Conservation (phyloP, 2,797 vertebrate genomes). For the Periophthalmus magnuspinnatus region DNA sequence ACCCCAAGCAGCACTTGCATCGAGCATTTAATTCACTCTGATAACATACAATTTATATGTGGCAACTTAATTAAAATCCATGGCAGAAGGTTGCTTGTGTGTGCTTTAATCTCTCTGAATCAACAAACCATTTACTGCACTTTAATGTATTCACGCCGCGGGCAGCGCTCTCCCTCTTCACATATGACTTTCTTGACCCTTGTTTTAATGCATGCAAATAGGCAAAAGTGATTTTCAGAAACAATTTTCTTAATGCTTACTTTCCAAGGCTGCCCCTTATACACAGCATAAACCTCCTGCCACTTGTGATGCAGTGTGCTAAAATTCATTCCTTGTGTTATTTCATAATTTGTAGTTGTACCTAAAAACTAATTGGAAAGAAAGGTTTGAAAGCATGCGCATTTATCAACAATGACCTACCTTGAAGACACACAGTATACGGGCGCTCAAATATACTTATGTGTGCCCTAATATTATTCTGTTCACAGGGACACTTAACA, state of each 20-base stretch:
- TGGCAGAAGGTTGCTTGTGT: constrained; percentile 65
- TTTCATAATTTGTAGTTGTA: not conserved
- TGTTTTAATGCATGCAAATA: constrained; percentile 75
- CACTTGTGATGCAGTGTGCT: constrained; percentile 1
- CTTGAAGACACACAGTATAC: not conserved
- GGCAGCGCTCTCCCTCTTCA: constrained; percentile 51
- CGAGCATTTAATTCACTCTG: constrained; percentile 72
- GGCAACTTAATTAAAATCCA: constrained; percentile 81
- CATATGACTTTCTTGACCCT: constrained; percentile 70
- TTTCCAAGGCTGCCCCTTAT: constrained; percentile 13
- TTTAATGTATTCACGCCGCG: constrained; percentile 70
- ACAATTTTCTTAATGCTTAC: constrained; percentile 47
- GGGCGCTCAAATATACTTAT: no score
- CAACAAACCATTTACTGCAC: constrained; percentile 75
- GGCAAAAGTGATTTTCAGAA: constrained; percentile 52
- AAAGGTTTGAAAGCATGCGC: not conserved
- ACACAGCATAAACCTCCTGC: constrained; percentile 2
- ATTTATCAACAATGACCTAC: constrained; percentile 1
- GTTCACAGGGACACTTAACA: not conserved
- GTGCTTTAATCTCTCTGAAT: constrained; percentile 74
- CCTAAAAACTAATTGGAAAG: not conserved
- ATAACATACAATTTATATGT: constrained; percentile 80
- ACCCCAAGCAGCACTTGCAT: constrained; percentile 69
- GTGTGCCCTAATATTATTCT: not conserved
- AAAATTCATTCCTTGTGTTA: constrained; percentile 16